phyloP scores from a whole-genome alignment of 2,113 vertebrate species.

The Gasterosteus aculeatus region DNA sequence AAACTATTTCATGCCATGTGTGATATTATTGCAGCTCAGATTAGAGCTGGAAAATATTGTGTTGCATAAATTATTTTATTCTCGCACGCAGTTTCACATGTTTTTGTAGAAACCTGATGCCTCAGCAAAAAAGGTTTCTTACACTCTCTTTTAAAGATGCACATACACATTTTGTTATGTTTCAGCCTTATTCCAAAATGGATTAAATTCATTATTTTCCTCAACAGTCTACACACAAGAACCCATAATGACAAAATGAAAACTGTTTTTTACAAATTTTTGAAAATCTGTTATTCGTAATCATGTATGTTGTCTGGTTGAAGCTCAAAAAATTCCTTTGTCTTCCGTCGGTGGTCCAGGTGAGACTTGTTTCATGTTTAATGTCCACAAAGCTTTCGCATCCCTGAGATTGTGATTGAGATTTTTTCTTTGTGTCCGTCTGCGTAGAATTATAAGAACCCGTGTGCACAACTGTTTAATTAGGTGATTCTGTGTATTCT shows the following conservation, averaged over 20 bases:
- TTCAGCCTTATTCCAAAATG: no score
- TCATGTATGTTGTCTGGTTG: conserved; percentile 13
- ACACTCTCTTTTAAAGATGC: not conserved
- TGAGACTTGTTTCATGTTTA: conserved; percentile 16
- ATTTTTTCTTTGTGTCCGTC: not conserved
- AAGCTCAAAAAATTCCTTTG: conserved; percentile 1
- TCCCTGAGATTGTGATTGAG: not conserved
- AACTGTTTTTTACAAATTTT: no score
- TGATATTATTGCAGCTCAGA: not conserved
- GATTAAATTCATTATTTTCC: no score
- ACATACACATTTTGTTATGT: no score
- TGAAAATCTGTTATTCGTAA: not conserved
- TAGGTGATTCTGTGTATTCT: not conserved
- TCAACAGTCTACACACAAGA: no score
- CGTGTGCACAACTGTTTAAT: not conserved
- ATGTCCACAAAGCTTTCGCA: not conserved
- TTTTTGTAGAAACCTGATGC: not conserved
- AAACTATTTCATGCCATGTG: not conserved
- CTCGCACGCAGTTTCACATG: not conserved
- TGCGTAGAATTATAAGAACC: not conserved
- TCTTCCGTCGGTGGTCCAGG: conserved; percentile 20
- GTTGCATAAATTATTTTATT: not conserved
- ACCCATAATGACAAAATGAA: no score
- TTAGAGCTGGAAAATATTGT: not conserved
- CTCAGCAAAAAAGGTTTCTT: not conserved